These are phyloP conservation scores for Nomada flava DNA, from an alignment of 2,888 invertebrate genomes.

Conservation along the genomic window DNA sequence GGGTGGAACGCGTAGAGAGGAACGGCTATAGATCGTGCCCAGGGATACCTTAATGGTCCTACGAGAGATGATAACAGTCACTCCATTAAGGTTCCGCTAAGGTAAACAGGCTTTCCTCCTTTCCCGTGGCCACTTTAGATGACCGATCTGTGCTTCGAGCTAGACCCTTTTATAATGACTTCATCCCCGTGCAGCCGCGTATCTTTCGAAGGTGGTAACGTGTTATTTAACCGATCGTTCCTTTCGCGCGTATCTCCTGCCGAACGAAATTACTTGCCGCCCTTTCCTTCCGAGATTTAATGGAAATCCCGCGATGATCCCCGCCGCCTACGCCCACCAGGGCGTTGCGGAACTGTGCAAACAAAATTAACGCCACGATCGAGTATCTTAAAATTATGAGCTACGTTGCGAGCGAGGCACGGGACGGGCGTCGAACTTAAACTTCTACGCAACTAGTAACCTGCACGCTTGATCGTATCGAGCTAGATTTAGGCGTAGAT, in stretches of 20 bases:
- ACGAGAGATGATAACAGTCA: slow-evolving; percentile 47
- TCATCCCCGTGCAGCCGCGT: slow-evolving; percentile 66
- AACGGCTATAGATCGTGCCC: not conserved
- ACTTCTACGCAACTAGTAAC: not conserved
- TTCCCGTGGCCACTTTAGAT: slow-evolving; percentile 54
- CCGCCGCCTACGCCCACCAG: slow-evolving; percentile 16
- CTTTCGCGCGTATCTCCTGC: slow-evolving; percentile 31
- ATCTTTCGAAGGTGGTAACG: slow-evolving; percentile 70
- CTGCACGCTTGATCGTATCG: not conserved
- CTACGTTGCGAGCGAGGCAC: not conserved
- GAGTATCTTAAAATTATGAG: slow-evolving; percentile 30
- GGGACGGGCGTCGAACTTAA: not conserved
- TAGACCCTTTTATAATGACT: slow-evolving; percentile 70
- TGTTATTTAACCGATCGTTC: slow-evolving; percentile 74
- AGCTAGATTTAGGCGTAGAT: slow-evolving; percentile 35
- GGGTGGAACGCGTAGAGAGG: not conserved
- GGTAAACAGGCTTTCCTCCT: slow-evolving; percentile 62
- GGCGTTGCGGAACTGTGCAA: slow-evolving; percentile 58
- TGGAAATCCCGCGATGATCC: slow-evolving; percentile 38
- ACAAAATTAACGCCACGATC: slow-evolving; percentile 65
- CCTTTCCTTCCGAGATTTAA: slow-evolving; percentile 45
- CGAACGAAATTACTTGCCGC: slow-evolving; percentile 64
- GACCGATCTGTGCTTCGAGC: slow-evolving; percentile 32
- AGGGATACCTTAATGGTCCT: slow-evolving; percentile 31
- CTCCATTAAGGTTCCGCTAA: slow-evolving; percentile 58